Evolutionary conservation across 2,113 vertebrate species (phyloP), one percentile per base, ranked within the genome.

Genomic region (Grammatotria lemairii): DNA sequence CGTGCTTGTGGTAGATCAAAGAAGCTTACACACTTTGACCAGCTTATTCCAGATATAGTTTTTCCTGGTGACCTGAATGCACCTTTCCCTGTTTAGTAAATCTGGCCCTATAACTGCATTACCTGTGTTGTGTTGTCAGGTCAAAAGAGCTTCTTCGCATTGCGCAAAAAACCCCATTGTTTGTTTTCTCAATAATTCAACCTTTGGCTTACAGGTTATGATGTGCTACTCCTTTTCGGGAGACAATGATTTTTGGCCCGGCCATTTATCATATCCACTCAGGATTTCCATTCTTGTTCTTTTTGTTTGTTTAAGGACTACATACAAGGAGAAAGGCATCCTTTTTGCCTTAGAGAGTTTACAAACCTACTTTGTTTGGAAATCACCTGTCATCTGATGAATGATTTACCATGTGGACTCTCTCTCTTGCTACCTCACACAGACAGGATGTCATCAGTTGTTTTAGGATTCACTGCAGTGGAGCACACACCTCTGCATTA

Each of bases 151-250:
- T 75, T 75, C 40, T 75, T 47, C 2, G 23, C 68, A 8, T 47
- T 26, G 4, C 0, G 4, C 68, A 75, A 75, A 16, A 28, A 17
- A 7, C 0, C 0, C 2, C 58, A 78, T 31, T 31, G 45, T 78
- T 51, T 31, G 73, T 12, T 78, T 49, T 78, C 70, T 31, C 23
- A 31, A 31, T 8, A 31, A 47, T 31, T 13, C 16, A 70, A 4
- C 38, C 65, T 16, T 70, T 23, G 8, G 2, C 21, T 73, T 17
- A 73, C 38, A 73, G 40, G 21, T 45, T 26, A 26, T 49, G 73
- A 78, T 49, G 14, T 49, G 45, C 16, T 13, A 4, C 0, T 47
- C 2, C 42, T 49, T 78, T 78, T 49, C 3, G 0, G 26, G 17
- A 78, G 42, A 31, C 70, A 78, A 0, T 19, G 40, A 49, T 51